phyloP scores from a whole-genome alignment of 2,113 vertebrate species.

The Puntigrus tetrazona region DNA sequence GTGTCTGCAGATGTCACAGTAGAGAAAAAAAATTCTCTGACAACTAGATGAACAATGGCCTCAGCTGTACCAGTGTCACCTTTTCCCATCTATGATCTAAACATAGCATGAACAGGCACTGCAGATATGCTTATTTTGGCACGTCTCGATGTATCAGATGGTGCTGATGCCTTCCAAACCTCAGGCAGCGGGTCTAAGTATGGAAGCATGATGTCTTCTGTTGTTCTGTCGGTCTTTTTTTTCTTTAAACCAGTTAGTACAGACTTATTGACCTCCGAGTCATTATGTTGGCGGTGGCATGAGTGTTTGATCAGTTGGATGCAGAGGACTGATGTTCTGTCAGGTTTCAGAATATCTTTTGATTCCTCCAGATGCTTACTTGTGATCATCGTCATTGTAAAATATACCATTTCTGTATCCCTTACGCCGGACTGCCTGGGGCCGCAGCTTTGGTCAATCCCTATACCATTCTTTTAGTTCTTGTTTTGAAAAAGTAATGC shows the following conservation, averaged over 20 bases:
- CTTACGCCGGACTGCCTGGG: neutral
- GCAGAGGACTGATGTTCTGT: neutral
- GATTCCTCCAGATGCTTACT: neutral
- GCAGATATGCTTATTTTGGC: conserved; percentile 20
- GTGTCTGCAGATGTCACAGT: neutral
- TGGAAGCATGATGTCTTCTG: conserved; percentile 13
- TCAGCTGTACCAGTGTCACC: conserved; percentile 6
- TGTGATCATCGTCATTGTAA: neutral
- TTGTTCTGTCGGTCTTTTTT: neutral
- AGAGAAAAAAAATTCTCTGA: neutral
- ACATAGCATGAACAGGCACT: conserved; percentile 1
- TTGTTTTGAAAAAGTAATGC: neutral
- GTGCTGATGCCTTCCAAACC: conserved; percentile 2
- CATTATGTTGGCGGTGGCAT: neutral
- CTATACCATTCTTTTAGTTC: neutral
- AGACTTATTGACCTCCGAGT: neutral
- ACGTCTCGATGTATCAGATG: neutral
- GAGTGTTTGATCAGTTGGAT: neutral
- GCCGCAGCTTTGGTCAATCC: neutral
- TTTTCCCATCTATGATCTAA: conserved; percentile 35
- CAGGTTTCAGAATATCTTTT: neutral
- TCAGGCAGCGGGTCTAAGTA: neutral
- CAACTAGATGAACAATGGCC: neutral
- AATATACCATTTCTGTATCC: neutral
- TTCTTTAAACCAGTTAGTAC: neutral